A percentile compares a stretch with the other conserved stretches of the same genome.
These are phyloP conservation scores for Heliconius melpomene DNA, from an alignment of 1,140 invertebrate genomes.

Conservation along the genomic window DNA sequence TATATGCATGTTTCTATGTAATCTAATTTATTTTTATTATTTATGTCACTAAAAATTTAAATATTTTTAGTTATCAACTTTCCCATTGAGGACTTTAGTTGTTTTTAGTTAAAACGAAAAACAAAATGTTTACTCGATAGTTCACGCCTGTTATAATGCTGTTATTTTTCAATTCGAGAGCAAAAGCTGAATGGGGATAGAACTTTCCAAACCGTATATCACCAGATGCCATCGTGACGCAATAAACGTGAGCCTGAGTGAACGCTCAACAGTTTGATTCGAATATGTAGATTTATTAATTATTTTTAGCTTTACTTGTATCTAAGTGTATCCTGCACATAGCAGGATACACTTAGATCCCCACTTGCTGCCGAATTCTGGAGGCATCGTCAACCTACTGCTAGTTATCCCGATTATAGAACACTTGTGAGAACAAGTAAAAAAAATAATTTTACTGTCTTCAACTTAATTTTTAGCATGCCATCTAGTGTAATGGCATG, in stretches of 20 bases:
- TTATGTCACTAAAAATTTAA: background rate
- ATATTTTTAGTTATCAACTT: background rate
- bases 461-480: background rate
- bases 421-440: background rate
- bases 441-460: background rate
- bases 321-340: too few species aligned
- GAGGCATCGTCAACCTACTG: too few species aligned
- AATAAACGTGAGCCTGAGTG: background rate
- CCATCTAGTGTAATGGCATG: background rate
- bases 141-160: background rate
- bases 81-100: background rate
- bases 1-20: too few species aligned
- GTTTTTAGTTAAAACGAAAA: too few species aligned
- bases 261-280: background rate
- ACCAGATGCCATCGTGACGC: conserved; percentile 7
- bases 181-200: background rate
- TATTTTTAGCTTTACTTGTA: background rate
- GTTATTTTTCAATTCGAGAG: background rate
- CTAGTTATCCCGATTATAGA: too few species aligned
- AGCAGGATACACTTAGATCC: too few species aligned
- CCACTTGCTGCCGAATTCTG: too few species aligned
- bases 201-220: background rate
- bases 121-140: background rate
- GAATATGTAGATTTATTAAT: background rate
- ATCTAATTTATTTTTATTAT: too few species aligned